Evolutionary conservation across 2,797 vertebrate genomes (phyloP), one percentile per base, ranked within the genome.

Genomic region (Gallinago solitaria): DNA sequence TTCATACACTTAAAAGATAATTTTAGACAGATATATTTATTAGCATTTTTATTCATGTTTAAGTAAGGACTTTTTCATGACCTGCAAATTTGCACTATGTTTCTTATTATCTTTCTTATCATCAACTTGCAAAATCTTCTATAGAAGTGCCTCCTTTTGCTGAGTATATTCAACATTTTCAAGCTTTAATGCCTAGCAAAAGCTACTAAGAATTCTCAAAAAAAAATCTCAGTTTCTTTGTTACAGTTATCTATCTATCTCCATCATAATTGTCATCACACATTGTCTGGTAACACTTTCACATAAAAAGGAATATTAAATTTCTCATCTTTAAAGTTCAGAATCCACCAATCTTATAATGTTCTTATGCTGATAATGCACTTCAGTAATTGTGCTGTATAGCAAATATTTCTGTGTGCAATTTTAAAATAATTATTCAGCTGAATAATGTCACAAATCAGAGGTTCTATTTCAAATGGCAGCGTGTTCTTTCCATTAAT

Each of bases 341-440:
- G 45, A 94, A 95, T 89, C 56, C 67, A 96, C 80, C 85, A 67
- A 74, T 93, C 82, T 95, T 88, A 39, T 64, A 97, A 83, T 48
- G 21, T 3, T 71, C 5, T 90, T 64, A 83, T 57, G 73, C 63
- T 94, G 91, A 94, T 85, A 94, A 96, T 95, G 89, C 77, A 90
- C 78, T 93, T 74, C 50, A 90, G 45, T 97, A 95, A 96, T 92
- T 64, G 6, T 94, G 41, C 59, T 75, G 51, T 65, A 75, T 80
- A 83, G 88, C 92, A 94, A 96, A 91, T 91, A 96, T 73, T 97
- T 94, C 94, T 90, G 50, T 88, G 80, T 93, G 68, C 30, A 73
- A 91, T 82, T 89, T 97, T 97, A 94, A 93, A 94, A 76, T 76
- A 96, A 84, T 97, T 96, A 95, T 95, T 97, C 94, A 88, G 79